These are phyloP conservation scores for Ammospiza maritima DNA, from an alignment of 2,797 vertebrate genomes.

Conservation along the genomic window DNA sequence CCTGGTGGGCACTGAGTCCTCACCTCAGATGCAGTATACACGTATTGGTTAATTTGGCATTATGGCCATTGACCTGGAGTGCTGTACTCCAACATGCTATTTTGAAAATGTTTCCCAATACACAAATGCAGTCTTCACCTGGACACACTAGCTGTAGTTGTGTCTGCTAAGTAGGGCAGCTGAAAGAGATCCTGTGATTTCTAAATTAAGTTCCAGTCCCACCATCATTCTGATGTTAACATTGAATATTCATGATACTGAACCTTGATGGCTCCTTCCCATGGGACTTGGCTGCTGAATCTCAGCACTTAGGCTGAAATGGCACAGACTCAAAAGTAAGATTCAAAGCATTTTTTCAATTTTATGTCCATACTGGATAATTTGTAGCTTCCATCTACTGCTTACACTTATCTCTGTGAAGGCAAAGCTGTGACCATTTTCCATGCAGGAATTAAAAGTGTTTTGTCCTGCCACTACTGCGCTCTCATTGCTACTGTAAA, in stretches of 20 bases:
- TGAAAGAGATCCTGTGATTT: background rate
- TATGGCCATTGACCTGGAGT: background rate
- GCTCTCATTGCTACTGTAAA: background rate
- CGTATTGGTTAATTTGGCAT: background rate
- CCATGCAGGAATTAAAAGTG: background rate
- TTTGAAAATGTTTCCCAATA: background rate
- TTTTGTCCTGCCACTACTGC: background rate
- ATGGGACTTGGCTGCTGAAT: background rate
- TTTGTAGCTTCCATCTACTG: background rate
- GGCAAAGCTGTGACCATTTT: background rate
- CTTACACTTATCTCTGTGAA: background rate
- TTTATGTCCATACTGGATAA: background rate
- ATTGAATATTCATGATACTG: background rate
- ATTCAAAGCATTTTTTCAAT: background rate
- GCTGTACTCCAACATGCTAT: background rate
- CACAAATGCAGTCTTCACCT: background rate
- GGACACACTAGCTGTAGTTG: background rate
- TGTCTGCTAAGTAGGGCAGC: background rate
- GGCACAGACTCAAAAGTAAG: background rate
- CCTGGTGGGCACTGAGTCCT: background rate
- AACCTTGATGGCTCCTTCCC: background rate
- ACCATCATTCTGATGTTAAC: background rate
- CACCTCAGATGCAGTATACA: rapidly evolving
- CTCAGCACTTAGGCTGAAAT: background rate
- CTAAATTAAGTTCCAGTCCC: background rate